Evolutionary conservation across 2,888 invertebrate species (phyloP), one percentile per base, ranked within the genome.

Genomic region (Gryllus longicercus): DNA sequence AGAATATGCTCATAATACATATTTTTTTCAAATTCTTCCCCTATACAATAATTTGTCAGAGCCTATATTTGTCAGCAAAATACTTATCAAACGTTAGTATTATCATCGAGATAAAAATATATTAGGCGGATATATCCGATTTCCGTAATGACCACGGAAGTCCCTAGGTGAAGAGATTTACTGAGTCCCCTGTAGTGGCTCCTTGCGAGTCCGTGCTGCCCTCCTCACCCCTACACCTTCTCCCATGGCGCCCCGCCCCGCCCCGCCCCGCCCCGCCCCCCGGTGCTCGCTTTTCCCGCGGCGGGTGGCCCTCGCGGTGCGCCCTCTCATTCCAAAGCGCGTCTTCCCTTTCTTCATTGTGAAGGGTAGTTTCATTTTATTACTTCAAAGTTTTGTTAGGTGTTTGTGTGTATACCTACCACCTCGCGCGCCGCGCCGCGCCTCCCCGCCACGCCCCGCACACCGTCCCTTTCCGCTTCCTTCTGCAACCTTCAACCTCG

Each of bases 301-400:
- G 25, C 25, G 25, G 25, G 25, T 38, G 25, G 25, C 25, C 38
- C 38, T 38, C 38, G 38, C 38, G 38, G 38, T 38, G 38, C 8
- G n/a, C 63, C 63, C 63, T 63, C 63, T 63, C 63, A 63, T 63
- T 63, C 63, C 63, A 63, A 63, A 63, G 63, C 11, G 4, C 63
- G 63, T 16, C 63, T 63, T 63, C 63, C 63, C 63, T 63, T 63
- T 63, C 63, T 63, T 63, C 63, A 63, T 63, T n/a, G 63, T n/a
- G 38, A 63, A 63, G 63, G 63, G 63, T 63, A 63, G 63, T 63
- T 63, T 63, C 63, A 63, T 63, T 63, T 63, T 63, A 63, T 63
- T 63, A 63, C 63, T 63, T 63, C 63, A 63, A 63, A 63, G 63
- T 63, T 63, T 63, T 63, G 63, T 63, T 63, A 63, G 63, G 63